Evolutionary conservation across 2,113 vertebrate genomes (phyloP).

Genomic region (Raja brachyura): DNA sequence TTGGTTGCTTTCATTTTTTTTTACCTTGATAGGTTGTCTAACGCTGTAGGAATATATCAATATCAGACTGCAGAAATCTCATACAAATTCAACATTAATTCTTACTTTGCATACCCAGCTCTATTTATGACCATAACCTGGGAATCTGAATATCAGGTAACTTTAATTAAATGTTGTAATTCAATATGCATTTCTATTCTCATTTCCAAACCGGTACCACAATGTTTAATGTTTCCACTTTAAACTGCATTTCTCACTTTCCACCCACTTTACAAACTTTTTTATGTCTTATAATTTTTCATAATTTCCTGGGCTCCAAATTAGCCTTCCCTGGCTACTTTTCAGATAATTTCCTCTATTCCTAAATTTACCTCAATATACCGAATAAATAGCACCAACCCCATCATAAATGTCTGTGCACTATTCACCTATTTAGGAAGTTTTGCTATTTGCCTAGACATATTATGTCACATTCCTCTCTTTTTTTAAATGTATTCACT

Average conservation of each 20-base stretch:
- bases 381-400: not conserved
- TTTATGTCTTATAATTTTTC: not conserved
- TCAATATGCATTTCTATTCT: not conserved
- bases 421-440: too few relatives aligned
- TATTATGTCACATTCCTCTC: too few relatives aligned
- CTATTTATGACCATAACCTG: not conserved
- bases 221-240: constrained; percentile 5
- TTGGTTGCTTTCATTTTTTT: not conserved
- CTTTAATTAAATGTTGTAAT: not conserved
- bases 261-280: not conserved
- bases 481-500: too few relatives aligned
- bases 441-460: not conserved
- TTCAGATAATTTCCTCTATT: not conserved
- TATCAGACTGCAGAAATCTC: not conserved
- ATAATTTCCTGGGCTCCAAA: not conserved
- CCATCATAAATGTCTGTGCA: not conserved
- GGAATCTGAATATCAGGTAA: not conserved
- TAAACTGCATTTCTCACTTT: not conserved
- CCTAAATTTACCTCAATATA: not conserved
- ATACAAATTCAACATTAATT: not conserved
- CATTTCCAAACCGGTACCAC: not conserved
- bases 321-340: not conserved
- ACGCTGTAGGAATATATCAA: not conserved
- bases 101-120: too few relatives aligned
- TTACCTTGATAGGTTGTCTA: not conserved